Percentiles rank a stretch among this genome's conserved stretches.
These are phyloP conservation scores for Lapara coniferarum DNA, from an alignment of 2,888 invertebrate species.

Conservation along the genomic window DNA sequence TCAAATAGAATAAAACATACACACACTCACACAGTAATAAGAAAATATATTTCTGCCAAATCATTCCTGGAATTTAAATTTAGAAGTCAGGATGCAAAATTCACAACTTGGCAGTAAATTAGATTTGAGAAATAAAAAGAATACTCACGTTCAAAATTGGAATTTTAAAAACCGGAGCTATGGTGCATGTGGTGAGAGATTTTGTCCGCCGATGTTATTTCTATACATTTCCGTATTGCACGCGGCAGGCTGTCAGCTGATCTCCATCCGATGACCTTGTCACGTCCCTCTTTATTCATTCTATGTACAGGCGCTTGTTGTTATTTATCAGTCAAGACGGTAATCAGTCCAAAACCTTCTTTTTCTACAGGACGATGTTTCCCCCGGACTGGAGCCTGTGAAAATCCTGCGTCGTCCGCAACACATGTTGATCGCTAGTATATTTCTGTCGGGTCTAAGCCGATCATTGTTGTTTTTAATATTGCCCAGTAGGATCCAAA, in stretches of 20 bases:
- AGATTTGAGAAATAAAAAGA: slow-evolving; percentile 34
- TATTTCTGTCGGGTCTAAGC: slow-evolving; percentile 77
- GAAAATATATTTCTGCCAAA: slow-evolving; percentile 16
- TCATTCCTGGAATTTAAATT: slow-evolving; percentile 14
- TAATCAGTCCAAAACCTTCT: slow-evolving; percentile 57
- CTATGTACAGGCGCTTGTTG: slow-evolving; percentile 70
- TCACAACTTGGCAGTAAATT: slow-evolving; percentile 31
- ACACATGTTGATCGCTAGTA: slow-evolving; percentile 77
- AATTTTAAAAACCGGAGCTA: slow-evolving; percentile 32
- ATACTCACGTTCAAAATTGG: slow-evolving; percentile 58
- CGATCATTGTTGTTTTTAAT: slow-evolving; percentile 67
- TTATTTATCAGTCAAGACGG: slow-evolving; percentile 45
- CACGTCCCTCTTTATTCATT: slow-evolving; percentile 67
- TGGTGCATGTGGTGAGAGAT: slow-evolving; percentile 31
- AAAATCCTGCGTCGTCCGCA: slow-evolving; percentile 74
- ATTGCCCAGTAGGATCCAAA: slow-evolving; percentile 75
- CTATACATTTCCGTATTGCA: slow-evolving; percentile 69
- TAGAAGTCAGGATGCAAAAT: background rate
- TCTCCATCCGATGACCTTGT: slow-evolving; percentile 76
- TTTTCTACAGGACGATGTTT: slow-evolving; percentile 78
- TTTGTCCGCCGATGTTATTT: slow-evolving; percentile 43
- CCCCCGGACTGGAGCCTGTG: slow-evolving; percentile 74
- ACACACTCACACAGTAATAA: slow-evolving; percentile 1
- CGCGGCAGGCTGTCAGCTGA: slow-evolving; percentile 75
- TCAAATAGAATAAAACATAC: slow-evolving; percentile 22